Base-by-base conservation (phyloP, 2,888 invertebrate species). In the Hypomecis punctinalis region DNA sequence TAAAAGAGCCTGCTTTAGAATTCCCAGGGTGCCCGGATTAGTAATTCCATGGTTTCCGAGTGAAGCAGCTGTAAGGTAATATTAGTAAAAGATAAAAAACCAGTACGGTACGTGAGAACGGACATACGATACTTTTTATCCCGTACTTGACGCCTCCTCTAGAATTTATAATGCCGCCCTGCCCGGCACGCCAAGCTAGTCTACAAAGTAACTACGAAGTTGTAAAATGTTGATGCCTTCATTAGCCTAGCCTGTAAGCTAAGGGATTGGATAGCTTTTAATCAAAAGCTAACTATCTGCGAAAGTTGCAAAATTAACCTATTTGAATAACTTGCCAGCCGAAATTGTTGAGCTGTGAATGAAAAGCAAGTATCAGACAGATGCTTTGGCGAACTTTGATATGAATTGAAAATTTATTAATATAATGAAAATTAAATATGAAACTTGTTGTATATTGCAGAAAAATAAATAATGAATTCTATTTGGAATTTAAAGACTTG, bases 151-250 rank as follows among this genome's bases (percentile, higher is more conserved):
- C 10, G n/a, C 23, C 23, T 1, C 23, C 3, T 3, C 10, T 45
- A 10, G 6, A 45, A 10, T 43, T 13, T 49, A 37, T 49, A 49
- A 52, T 40, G 10, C 33, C 23, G 23, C 40, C 10, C 7, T 52
- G 36, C 10, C 10, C 42, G 13, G 10, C 23, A 40, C n/a, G 42
- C 49, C 35, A 36, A 49, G 36, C 43, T 7, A 51, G 23, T 37
- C 52, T 45, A 62, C 51, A 56, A 56, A 55, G 58, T 65, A 57
- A 36, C 39, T 57, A 48, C 8, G 10, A 40, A 40, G 51, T 33
- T 47, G 40, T 61, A 47, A 61, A 61, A 52, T 57, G 56, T 53
- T 36, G 52, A 56, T 46, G 35, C 51, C 40, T 62, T 52, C 45
- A 57, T 62, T 62, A 62, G 40, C 36, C 46, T 35, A 43, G 47